Base-by-base conservation (phyloP, 2,113 vertebrate species). In the Trogon melanurus region DNA sequence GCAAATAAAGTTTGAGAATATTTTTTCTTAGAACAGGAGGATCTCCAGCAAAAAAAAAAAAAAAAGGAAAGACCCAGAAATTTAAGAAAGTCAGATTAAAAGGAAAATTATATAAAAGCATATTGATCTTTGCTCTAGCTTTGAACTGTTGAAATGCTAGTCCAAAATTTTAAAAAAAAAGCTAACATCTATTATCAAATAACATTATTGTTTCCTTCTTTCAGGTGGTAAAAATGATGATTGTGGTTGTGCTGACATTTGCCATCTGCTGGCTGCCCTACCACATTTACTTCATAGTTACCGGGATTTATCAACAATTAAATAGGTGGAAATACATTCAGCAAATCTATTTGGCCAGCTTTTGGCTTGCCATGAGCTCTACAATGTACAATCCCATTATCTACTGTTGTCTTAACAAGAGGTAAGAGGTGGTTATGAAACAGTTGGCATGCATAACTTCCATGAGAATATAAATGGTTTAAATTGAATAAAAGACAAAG, bases 201-300 rank as follows among this genome's bases (percentile, higher is more conserved):
- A 44, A 10, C 25, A 60, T 58, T 79, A 48, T 76, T 85, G 19
- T 18, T 61, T 89, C 92, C 41, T 89, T 95, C 81, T 91, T 91
- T 85, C 97, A 99, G 99, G 99, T 99, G 92, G 99, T 99, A 86
- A 99, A 99, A 98, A 99, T 99, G 99, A 99, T 99, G 99, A 99
- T 99, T 88, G 98, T 99, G 23, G 99, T 99, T 2, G 99, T 99
- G 89, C 97, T 99, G 97, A 99, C 99, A 62, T 99, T 99, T 96
- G 99, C 99, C 19, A 95, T 99, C 96, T 99, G 99, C 97, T 99
- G 99, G 99, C 98, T 99, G 91, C 99, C 99, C 20, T 99, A 99
- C 70, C 99, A 99, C 57, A 72, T 99, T 95, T 99, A 99, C 95
- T 99, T 99, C 97, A 98, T 99, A 41, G 97, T 99, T 88, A 99